Conservation (phyloP, 2,113 vertebrate species). For the Melanocharis versteri region DNA sequence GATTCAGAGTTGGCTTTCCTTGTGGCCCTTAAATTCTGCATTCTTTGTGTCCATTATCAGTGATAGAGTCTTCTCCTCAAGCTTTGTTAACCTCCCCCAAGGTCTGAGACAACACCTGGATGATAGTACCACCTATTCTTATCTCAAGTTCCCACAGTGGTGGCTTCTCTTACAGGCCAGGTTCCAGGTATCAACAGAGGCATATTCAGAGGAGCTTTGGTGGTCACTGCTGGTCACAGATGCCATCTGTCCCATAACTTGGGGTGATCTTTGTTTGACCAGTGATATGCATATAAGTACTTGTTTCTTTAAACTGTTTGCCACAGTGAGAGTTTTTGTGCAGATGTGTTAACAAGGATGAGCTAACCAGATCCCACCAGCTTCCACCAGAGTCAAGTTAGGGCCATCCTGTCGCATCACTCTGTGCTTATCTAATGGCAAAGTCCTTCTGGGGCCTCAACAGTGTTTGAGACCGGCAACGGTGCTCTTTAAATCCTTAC, state of each 20-base stretch:
- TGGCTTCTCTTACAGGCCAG: not conserved
- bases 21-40: not conserved
- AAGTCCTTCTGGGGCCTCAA: not conserved
- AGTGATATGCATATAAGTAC: fast-evolving
- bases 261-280: not conserved
- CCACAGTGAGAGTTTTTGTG: not conserved
- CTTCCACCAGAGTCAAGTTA: not conserved
- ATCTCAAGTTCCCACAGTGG: not conserved
- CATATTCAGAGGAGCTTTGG: not conserved
- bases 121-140: not conserved
- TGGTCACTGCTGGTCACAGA: not conserved
- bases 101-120: not conserved
- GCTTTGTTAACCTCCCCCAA: not conserved
- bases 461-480: not conserved
- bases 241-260: not conserved
- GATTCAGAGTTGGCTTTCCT: not conserved
- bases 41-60: not conserved
- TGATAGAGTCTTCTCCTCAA: not conserved
- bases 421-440: not conserved
- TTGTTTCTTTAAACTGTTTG: not conserved
- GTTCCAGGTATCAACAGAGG: not conserved
- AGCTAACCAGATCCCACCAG: not conserved
- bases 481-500: not conserved
- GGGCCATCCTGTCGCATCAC: fast-evolving
- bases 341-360: fast-evolving